phyloP scores from a whole-genome alignment of 2,113 vertebrate species.

The Nibea coibor region DNA sequence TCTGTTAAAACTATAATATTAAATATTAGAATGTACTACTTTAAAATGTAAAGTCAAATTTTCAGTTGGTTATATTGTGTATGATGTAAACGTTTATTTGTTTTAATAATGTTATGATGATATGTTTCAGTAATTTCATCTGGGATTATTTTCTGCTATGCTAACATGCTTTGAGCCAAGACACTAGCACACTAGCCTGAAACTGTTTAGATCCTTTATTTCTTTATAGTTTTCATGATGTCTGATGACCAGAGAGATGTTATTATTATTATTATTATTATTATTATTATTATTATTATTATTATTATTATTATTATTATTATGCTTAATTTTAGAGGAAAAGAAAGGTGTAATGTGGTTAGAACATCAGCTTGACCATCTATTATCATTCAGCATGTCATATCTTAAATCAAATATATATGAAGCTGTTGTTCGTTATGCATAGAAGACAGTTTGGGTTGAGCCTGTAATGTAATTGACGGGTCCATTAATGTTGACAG shows the following conservation, averaged over 20 bases:
- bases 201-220: too few species aligned
- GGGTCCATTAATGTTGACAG: constrained; percentile 65
- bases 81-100: too few species aligned
- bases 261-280: neutral
- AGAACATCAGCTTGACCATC: neutral
- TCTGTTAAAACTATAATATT: too few species aligned
- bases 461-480: constrained; percentile 64
- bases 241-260: neutral
- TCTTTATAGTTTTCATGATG: too few species aligned
- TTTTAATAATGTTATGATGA: too few species aligned
- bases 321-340: constrained; percentile 4
- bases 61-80: too few species aligned
- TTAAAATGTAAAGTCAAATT: too few species aligned
- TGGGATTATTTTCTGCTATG: too few species aligned
- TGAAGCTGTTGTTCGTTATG: constrained; percentile 59
- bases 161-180: too few species aligned
- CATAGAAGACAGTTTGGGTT: constrained; percentile 40
- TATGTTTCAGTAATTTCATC: too few species aligned
- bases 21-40: too few species aligned
- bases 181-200: too few species aligned
- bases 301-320: neutral
- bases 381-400: constrained; percentile 48
- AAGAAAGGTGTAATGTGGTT: constrained; percentile 6
- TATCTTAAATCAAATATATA: constrained; percentile 46
- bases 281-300: neutral